Conservation (phyloP, 2,113 vertebrate species). For the Noctilio leporinus region DNA sequence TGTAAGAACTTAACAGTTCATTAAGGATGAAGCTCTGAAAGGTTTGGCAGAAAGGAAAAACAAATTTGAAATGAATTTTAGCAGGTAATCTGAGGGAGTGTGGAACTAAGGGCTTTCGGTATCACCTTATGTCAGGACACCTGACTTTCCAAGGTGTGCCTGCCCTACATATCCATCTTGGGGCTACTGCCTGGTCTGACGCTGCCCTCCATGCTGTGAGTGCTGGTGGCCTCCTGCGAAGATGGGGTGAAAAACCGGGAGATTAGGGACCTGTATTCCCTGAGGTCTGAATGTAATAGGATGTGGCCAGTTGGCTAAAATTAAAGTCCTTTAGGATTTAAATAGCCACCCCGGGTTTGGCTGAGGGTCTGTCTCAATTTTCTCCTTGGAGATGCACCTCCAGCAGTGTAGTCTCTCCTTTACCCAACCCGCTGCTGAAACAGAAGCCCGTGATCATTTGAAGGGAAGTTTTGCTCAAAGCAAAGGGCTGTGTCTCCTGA, state of each 20-base stretch:
- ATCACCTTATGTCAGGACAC: fast-evolving
- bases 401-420: neutral
- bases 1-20: neutral
- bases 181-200: neutral
- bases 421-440: neutral
- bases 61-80: neutral
- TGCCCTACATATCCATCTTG: neutral
- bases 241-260: neutral
- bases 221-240: neutral
- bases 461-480: conserved; percentile 4
- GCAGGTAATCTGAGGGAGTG: neutral
- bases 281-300: neutral
- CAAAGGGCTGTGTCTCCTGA: neutral
- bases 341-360: neutral
- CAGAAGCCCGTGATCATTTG: neutral
- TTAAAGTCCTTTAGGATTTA: neutral
- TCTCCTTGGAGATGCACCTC: conserved; percentile 1
- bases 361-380: conserved; percentile 27
- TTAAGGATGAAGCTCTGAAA: neutral
- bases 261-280: neutral
- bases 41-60: neutral
- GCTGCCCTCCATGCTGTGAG: neutral
- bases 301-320: neutral
- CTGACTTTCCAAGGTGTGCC: neutral
- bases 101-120: neutral